A percentile compares a stretch with the other conserved stretches of the same genome.
These are phyloP conservation scores for Syrphus vitripennis DNA, from an alignment of 2,888 invertebrate species.

Conservation along the genomic window DNA sequence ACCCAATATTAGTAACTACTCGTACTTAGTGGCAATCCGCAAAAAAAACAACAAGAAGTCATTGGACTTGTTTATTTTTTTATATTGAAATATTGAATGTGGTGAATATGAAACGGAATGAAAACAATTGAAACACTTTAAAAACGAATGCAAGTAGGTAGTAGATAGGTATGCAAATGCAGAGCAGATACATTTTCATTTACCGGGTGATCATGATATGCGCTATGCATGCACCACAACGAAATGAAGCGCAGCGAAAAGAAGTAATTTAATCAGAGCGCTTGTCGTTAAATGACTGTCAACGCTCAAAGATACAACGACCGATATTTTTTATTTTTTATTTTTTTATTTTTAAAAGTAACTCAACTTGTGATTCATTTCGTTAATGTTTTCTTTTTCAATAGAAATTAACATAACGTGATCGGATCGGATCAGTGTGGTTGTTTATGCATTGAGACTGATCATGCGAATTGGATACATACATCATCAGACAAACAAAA, in stretches of 20 bases:
- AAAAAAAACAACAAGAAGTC: not conserved
- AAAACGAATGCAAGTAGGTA: slow-evolving; percentile 13
- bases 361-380: slow-evolving; percentile 25
- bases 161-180: slow-evolving; percentile 7
- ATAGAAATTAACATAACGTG: slow-evolving; percentile 68
- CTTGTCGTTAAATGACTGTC: slow-evolving; percentile 71
- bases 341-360: slow-evolving; percentile 5
- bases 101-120: slow-evolving; percentile 56
- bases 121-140: slow-evolving; percentile 63
- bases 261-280: slow-evolving; percentile 69
- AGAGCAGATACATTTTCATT: slow-evolving; percentile 58
- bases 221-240: slow-evolving; percentile 43
- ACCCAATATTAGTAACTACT: slow-evolving; percentile 27
- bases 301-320: slow-evolving; percentile 62
- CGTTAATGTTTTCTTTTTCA: slow-evolving; percentile 19
- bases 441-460: slow-evolving; percentile 32
- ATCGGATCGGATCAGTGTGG: too few relatives aligned
- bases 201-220: slow-evolving; percentile 62
- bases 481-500: slow-evolving; percentile 24
- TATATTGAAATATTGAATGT: slow-evolving; percentile 45
- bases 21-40: slow-evolving; percentile 27
- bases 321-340: slow-evolving; percentile 31
- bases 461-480: slow-evolving; percentile 66
- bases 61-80: slow-evolving; percentile 20
- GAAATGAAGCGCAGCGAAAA: slow-evolving; percentile 65